phyloP scores from a whole-genome alignment of 1,140 invertebrate species.

The Drosophila asahinai region DNA sequence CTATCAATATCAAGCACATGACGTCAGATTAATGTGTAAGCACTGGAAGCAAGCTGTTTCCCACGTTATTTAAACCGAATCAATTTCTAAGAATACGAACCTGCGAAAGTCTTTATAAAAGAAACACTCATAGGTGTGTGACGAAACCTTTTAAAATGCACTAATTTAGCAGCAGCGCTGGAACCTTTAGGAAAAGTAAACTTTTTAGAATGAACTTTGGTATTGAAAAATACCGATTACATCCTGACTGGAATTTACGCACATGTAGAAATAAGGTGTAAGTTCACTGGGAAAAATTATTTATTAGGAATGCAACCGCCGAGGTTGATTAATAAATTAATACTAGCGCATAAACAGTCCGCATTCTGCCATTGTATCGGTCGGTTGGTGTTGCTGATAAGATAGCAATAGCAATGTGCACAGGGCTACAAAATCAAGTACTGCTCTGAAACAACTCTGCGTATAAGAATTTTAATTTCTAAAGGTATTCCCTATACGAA shows the following conservation, averaged over 20 bases:
- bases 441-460: not conserved
- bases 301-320: conserved; percentile 50
- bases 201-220: not conserved
- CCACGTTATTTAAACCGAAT: conserved; percentile 18
- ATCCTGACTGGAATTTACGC: not conserved
- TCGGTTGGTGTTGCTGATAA: conserved; percentile 50
- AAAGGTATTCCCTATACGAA: too few species aligned
- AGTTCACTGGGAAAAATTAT: conserved; percentile 5
- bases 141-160: conserved; percentile 43
- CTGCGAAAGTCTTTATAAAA: not conserved
- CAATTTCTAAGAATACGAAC: not conserved
- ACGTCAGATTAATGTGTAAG: conserved; percentile 43
- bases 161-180: conserved; percentile 12
- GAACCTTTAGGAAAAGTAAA: not conserved
- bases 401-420: conserved; percentile 45
- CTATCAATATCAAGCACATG: conserved; percentile 42
- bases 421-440: conserved; percentile 28
- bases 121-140: conserved; percentile 5
- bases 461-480: not conserved
- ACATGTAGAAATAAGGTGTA: conserved; percentile 7
- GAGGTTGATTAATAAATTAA: conserved; percentile 57
- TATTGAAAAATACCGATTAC: not conserved
- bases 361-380: conserved; percentile 31
- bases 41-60: conserved; percentile 11
- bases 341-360: conserved; percentile 57